Evolutionary conservation across 1,140 invertebrate genomes (phyloP).

Genomic region (Lycorma delicatula): DNA sequence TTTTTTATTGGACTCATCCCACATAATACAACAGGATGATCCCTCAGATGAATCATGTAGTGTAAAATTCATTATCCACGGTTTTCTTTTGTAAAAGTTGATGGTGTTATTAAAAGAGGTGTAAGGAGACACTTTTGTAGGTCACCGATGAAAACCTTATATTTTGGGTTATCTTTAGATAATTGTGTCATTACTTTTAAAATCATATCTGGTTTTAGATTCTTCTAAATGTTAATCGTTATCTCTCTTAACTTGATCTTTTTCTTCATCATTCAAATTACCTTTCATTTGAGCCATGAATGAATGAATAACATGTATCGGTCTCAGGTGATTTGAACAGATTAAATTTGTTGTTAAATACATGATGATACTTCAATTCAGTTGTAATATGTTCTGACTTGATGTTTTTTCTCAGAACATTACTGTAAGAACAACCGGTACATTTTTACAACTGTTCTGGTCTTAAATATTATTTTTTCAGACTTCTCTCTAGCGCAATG

Average conservation of each 20-base stretch:
- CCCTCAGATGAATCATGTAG: conserved; percentile 15
- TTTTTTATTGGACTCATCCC: conserved; percentile 17
- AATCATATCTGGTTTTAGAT: conserved; percentile 12
- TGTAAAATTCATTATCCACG: conserved; percentile 14
- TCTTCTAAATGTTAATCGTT: conserved; percentile 14
- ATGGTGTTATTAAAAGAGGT: conserved; percentile 12
- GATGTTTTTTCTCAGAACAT: conserved; percentile 11
- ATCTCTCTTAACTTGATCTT: conserved; percentile 6
- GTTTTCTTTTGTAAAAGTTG: conserved; percentile 19
- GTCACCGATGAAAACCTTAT: conserved; percentile 14
- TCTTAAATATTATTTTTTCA: conserved; percentile 13
- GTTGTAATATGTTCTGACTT: conserved; percentile 5
- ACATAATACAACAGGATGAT: conserved; percentile 15
- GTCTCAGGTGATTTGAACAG: conserved; percentile 16
- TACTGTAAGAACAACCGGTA: conserved; percentile 12
- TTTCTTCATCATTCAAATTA: conserved; percentile 17
- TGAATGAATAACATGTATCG: conserved; percentile 13
- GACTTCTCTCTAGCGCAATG: conserved; percentile 16
- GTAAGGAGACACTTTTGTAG: conserved; percentile 12
- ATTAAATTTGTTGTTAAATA: conserved; percentile 17
- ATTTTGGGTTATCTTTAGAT: neutral
- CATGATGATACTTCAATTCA: conserved; percentile 14
- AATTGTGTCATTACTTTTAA: conserved; percentile 13
- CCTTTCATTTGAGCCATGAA: conserved; percentile 12
- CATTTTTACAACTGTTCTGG: conserved; percentile 12